Conservation (phyloP, 1,140 invertebrate species). For the Odontomachus brunneus region DNA sequence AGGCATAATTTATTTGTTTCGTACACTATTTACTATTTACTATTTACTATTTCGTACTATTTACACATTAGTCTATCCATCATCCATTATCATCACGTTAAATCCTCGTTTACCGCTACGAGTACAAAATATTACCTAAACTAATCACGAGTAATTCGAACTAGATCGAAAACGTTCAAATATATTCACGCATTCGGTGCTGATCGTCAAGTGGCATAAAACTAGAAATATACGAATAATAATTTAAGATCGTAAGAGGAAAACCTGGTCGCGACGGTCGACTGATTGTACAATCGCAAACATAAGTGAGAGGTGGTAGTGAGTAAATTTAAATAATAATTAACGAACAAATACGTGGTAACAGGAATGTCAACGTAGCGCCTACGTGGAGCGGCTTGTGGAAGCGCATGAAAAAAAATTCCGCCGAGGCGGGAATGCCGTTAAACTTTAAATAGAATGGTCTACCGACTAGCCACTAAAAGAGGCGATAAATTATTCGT, state of each 20-base stretch:
- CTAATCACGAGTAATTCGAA: too few species aligned
- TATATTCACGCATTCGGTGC: not conserved
- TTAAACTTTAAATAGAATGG: not conserved
- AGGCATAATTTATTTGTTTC: too few species aligned
- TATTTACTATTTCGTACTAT: too few species aligned
- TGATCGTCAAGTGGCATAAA: not conserved
- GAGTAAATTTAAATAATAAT: too few species aligned
- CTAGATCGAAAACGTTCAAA: too few species aligned
- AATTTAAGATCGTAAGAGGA: not conserved
- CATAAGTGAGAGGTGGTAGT: not conserved
- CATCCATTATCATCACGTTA: too few species aligned
- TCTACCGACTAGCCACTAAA: not conserved
- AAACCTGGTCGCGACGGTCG: not conserved
- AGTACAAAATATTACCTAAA: too few species aligned
- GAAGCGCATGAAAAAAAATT: not conserved
- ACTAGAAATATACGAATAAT: not conserved
- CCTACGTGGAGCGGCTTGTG: not conserved
- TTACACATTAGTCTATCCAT: too few species aligned
- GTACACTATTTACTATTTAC: too few species aligned
- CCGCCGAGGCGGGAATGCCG: not conserved
- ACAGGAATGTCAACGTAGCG: too few species aligned
- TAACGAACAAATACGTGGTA: too few species aligned
- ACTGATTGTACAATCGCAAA: not conserved
- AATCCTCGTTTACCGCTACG: too few species aligned
- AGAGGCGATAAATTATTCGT: slow-evolving; percentile 1